Conservation (phyloP, 1,140 invertebrate species). For the Scaptomyza graminum region DNA sequence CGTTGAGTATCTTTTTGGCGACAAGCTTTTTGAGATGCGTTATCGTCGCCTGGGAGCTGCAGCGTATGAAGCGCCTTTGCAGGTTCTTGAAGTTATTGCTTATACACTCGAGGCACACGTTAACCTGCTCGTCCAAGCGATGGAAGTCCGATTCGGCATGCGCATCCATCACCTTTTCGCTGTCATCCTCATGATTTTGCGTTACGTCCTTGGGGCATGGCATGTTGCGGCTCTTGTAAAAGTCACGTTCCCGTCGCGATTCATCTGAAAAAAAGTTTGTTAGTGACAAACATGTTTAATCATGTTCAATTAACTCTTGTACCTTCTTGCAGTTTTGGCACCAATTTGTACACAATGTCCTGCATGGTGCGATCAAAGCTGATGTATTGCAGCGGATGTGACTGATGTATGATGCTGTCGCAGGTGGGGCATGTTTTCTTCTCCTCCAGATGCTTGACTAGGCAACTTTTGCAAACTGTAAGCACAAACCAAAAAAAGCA, state of each 20-base stretch:
- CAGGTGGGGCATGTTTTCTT: conserved; percentile 99
- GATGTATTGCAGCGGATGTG: conserved; percentile 97
- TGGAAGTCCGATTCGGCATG: conserved; percentile 96
- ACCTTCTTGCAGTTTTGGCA: conserved; percentile 96
- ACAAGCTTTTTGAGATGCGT: conserved; percentile 99
- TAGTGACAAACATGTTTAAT: neutral
- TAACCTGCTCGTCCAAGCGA: conserved; percentile 97
- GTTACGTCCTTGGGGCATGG: conserved; percentile 95
- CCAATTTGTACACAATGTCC: conserved; percentile 99
- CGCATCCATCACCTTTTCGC: conserved; percentile 84
- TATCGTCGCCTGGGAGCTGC: conserved; percentile 97
- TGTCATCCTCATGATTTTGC: conserved; percentile 85
- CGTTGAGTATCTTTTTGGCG: conserved; percentile 96
- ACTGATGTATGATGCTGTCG: conserved; percentile 98
- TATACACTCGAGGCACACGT: conserved; percentile 94
- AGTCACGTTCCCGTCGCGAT: conserved; percentile 93
- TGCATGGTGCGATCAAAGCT: conserved; percentile 99
- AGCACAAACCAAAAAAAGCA: conserved; percentile 20
- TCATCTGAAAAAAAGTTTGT: conserved; percentile 87
- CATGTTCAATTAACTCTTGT: neutral
- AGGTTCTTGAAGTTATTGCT: conserved; percentile 93
- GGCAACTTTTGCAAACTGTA: conserved; percentile 98
- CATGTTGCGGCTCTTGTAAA: conserved; percentile 92
- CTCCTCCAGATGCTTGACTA: conserved; percentile 98
- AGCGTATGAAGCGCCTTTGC: conserved; percentile 95